Percentiles rank a stretch among this genome's conserved stretches.
Evolutionary conservation across 2,888 invertebrate genomes (phyloP).

Genomic region (Gonocerus acuteangulatus): DNA sequence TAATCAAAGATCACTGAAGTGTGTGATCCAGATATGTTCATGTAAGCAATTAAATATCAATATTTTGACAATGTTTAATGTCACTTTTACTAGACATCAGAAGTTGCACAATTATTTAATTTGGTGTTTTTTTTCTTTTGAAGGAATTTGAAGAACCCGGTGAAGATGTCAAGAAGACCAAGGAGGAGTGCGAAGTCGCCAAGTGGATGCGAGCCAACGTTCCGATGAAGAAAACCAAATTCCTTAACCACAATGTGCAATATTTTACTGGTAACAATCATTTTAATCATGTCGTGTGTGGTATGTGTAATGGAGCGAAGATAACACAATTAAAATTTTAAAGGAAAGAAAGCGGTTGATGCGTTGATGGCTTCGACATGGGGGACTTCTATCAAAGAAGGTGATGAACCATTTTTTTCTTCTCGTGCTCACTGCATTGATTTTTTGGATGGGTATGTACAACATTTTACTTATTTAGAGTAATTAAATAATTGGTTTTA

Average conservation of each 20-base stretch:
- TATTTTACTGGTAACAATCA: slow-evolving; percentile 74
- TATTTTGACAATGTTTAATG: too few relatives aligned
- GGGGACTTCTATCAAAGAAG: slow-evolving; percentile 51
- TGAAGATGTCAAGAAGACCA: slow-evolving; percentile 65
- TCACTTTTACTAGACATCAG: too few relatives aligned
- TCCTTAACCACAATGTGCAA: slow-evolving; percentile 91
- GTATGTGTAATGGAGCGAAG: not conserved
- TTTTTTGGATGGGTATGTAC: slow-evolving; percentile 58
- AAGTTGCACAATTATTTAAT: too few relatives aligned
- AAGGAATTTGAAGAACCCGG: slow-evolving; percentile 46
- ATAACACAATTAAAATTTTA: not conserved
- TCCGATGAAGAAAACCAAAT: slow-evolving; percentile 90
- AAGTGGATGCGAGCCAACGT: slow-evolving; percentile 91
- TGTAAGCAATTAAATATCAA: too few relatives aligned
- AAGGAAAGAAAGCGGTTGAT: slow-evolving; percentile 82
- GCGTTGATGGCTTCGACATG: slow-evolving; percentile 85
- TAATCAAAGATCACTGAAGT: too few relatives aligned
- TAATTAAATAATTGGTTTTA: not conserved
- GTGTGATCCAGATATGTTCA: too few relatives aligned
- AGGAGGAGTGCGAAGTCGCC: slow-evolving; percentile 87
- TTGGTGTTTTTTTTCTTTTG: too few relatives aligned
- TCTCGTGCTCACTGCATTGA: slow-evolving; percentile 71
- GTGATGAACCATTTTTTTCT: slow-evolving; percentile 67
- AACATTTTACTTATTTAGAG: not conserved
- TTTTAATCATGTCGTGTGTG: not conserved